Evolutionary conservation across 2,113 vertebrate genomes (phyloP), one percentile per base, ranked within the genome.

Genomic region (Myotis brandtii): DNA sequence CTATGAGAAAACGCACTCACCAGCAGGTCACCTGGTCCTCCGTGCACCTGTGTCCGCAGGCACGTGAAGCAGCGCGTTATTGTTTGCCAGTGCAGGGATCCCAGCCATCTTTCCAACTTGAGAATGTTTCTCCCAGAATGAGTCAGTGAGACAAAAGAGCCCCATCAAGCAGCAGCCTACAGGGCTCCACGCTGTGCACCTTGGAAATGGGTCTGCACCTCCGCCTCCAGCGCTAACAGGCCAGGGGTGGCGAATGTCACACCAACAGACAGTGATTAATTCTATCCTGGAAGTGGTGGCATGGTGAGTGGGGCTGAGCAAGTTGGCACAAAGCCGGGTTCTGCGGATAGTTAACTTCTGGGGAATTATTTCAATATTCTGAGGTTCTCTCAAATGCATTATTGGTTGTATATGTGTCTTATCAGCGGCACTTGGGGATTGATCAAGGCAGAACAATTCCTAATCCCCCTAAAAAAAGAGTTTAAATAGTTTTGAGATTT

Each of bases 101-200:
- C 34, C 56, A 72, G 6, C 30, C 66, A 54, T 52, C 32, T 94
- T 32, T 77, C 21, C 34, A 11, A 9, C 21, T 84, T 76, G n/a
- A 87, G 79, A 54, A 50, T 73, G 56, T 67, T 88, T 89, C 76
- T 93, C 50, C 50, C 67, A 52, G 75, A 83, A 95, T 85, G 46
- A 95, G 85, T 88, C 40, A 73, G 21, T 62, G 52, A 91, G 79
- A 93, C 43, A 56, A 30, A 92, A 86, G 81, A 18, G n/a, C 43
- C 59, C 75, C 67, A 66, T 69, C 17, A 17, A 86, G 52, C 67
- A 64, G 13, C 32, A 64, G 82, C 23, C 72, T n/a, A 2, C 64
- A 88, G 72, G 85, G 30, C 40, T 93, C 30, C 2, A 20, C n/a
- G 6, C 10, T 40, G 27, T 34, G 13, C 27, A 62, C n/a, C 37